Evolutionary conservation across 1,140 invertebrate species (phyloP).

Genomic region (Drosophila insularis): DNA sequence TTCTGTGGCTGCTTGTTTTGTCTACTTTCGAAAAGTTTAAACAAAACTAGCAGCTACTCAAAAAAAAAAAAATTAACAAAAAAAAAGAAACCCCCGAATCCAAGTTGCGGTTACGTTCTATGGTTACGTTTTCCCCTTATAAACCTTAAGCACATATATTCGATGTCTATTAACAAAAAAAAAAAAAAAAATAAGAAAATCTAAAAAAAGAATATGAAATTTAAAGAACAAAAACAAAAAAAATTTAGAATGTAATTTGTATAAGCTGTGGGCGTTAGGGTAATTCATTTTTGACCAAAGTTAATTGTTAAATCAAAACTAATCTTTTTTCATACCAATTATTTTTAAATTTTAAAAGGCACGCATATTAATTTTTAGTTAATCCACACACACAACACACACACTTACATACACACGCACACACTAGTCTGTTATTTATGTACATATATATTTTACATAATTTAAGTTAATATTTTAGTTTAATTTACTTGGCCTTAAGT

Average conservation of each 20-base stretch:
- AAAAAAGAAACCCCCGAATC: conserved; percentile 5
- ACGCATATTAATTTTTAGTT: conserved; percentile 59
- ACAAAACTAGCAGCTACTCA: conserved; percentile 2
- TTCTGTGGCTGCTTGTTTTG: neutral
- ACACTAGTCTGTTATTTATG: conserved; percentile 80
- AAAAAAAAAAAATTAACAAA: conserved; percentile 10
- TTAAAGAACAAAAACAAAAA: conserved; percentile 31
- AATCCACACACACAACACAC: conserved; percentile 51
- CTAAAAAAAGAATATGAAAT: conserved; percentile 22
- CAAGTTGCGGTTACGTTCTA: conserved; percentile 43
- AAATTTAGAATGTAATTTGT: conserved; percentile 60
- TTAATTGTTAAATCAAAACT: conserved; percentile 66
- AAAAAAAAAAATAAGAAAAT: conserved; percentile 33
- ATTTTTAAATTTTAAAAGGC: conserved; percentile 49
- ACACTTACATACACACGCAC: conserved; percentile 53
- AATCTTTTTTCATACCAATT: conserved; percentile 54
- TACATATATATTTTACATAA: conserved; percentile 73
- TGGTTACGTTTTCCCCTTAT: conserved; percentile 50
- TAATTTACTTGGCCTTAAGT: conserved; percentile 79
- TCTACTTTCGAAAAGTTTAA: conserved; percentile 40
- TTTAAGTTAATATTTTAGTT: conserved; percentile 76
- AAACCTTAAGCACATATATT: conserved; percentile 66
- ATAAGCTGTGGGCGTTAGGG: conserved; percentile 69
- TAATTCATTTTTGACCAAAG: conserved; percentile 73
- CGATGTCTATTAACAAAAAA: conserved; percentile 62